Percentiles rank a stretch among this genome's conserved stretches.
Evolutionary conservation across 2,888 invertebrate species (phyloP).

Genomic region (Coelopa pilipes): DNA sequence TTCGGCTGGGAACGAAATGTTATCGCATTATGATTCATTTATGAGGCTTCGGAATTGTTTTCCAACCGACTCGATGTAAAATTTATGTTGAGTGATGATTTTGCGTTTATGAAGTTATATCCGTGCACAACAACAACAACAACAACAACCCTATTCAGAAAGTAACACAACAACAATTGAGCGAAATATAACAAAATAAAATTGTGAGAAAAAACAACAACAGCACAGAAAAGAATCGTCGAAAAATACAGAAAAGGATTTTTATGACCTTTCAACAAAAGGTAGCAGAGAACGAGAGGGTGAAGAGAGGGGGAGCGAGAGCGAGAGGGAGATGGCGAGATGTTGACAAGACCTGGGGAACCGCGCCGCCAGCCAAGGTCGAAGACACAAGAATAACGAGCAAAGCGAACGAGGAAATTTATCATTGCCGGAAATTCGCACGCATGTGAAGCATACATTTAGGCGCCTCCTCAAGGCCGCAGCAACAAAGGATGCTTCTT

Average conservation of each 20-base stretch:
- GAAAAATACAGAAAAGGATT: too few relatives aligned
- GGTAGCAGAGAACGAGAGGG: background rate
- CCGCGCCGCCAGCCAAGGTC: background rate
- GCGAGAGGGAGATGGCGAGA: too few relatives aligned
- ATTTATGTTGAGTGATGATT: slow-evolving; percentile 16
- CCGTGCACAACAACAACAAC: background rate
- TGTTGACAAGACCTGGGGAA: background rate
- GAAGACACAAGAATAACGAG: background rate
- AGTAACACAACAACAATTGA: background rate
- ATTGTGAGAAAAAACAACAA: too few relatives aligned
- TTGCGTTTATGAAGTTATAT: slow-evolving; percentile 14
- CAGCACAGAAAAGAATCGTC: too few relatives aligned
- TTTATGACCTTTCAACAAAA: background rate
- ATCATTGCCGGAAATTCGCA: too few relatives aligned
- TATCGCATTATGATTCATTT: slow-evolving; percentile 17
- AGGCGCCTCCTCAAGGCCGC: too few relatives aligned
- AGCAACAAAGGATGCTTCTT: too few relatives aligned
- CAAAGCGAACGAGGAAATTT: background rate
- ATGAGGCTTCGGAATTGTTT: slow-evolving; percentile 9
- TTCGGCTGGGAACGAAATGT: background rate
- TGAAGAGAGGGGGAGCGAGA: too few relatives aligned
- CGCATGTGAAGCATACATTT: too few relatives aligned
- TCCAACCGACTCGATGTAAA: slow-evolving; percentile 15
- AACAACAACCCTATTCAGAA: background rate
- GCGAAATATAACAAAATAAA: too few relatives aligned